Evolutionary conservation across 2,888 invertebrate species (phyloP), one percentile per base, ranked within the genome.

Genomic region (Gnatocerus cornutus): DNA sequence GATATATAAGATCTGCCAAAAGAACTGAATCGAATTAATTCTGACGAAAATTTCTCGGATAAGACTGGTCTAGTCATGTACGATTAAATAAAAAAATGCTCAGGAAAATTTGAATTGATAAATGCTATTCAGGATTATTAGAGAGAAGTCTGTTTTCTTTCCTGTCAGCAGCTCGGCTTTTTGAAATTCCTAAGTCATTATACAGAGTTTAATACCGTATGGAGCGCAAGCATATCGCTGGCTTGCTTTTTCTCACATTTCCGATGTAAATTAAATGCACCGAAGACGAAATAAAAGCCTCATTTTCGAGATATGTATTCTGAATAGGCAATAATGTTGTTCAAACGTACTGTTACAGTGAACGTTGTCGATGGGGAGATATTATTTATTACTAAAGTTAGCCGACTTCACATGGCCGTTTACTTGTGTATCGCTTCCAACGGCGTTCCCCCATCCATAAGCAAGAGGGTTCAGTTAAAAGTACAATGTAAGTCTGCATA

Each of bases 401-500:
- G 95, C 78, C 90, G 96, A 50, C 89, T 96, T 71, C 96, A 96
- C 84, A 96, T 96, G 96, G 96, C 95, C 16, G 93, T 95, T 30
- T 97, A 96, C 86, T 87, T 96, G 71, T 96, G 96, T 86, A 96
- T 96, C 75, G 97, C 97, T 9, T 94, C 94, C 67, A 97, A 97
- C 83, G 95, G 95, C 66, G 95, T 97, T 29, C 95, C 95, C 27
- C 96, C 96, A 7, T 94, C 95, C 53, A 95, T 94, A 80, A 95
- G 95, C 86, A 93, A 94, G 84, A 88, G 93, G 74, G 93, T 95
- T 65, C 90, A 92, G 77, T 88, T 95, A 45, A 90, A 92, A 86
- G 94, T 95, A 62, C 93, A 93, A 86, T 93, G 93, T 93, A 87
- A 92, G 93, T 92, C 45, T 43, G 6, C 12, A 9, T 41, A 21